A percentile compares a stretch with the other conserved stretches of the same genome.
Conservation (phyloP, 2,113 vertebrate genomes). For the Hyperopisus bebe region DNA sequence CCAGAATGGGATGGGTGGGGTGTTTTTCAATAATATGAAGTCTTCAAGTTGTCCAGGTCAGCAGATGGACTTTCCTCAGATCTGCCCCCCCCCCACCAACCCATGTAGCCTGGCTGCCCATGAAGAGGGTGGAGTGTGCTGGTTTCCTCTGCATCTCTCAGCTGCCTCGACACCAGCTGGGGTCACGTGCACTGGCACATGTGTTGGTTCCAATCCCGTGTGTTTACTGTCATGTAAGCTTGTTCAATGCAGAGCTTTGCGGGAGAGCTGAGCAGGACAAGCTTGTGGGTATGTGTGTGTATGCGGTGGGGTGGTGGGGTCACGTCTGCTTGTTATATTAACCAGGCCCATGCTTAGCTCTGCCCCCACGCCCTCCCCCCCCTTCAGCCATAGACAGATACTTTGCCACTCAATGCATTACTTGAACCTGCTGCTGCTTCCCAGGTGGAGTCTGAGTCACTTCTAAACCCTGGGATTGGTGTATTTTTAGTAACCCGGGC, state of each 20-base stretch:
- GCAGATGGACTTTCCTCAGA: background rate
- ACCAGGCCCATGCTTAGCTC: background rate
- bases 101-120: too few relatives aligned
- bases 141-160: too few relatives aligned
- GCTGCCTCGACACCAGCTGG: background rate
- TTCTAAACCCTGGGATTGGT: constrained; percentile 26
- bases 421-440: background rate
- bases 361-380: too few relatives aligned
- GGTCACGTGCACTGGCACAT: background rate
- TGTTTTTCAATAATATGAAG: background rate
- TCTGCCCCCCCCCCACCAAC: too few relatives aligned
- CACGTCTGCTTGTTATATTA: background rate
- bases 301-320: background rate
- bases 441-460: constrained; percentile 11
- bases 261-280: background rate
- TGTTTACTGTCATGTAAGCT: background rate
- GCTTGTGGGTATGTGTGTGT: background rate
- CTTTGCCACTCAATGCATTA: background rate
- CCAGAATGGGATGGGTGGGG: background rate
- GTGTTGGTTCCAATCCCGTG: background rate
- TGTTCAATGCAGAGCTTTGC: background rate
- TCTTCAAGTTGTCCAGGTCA: background rate
- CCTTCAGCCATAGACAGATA: too few relatives aligned
- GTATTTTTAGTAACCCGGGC: constrained; percentile 26
- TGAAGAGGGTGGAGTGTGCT: too few relatives aligned